Conservation (phyloP, 2,888 invertebrate species). For the Polyommatus icarus region DNA sequence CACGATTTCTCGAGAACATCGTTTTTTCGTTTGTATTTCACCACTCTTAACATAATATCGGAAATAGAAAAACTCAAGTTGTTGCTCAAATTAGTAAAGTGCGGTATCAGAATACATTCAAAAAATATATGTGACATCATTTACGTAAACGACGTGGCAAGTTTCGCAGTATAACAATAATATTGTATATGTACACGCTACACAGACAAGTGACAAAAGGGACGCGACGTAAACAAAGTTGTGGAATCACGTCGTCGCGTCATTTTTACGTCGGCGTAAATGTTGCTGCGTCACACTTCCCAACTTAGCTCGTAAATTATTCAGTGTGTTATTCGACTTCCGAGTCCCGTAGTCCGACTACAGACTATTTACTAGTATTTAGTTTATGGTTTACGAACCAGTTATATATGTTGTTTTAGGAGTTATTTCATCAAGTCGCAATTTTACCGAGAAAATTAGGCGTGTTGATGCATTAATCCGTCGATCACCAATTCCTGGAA, state of each 20-base stretch:
- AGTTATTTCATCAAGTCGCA: not conserved
- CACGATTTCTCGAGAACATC: too few relatives aligned
- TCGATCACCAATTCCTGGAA: too few relatives aligned
- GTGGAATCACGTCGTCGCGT: not conserved
- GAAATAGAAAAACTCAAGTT: too few relatives aligned
- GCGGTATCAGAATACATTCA: not conserved
- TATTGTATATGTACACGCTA: not conserved
- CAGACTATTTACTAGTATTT: not conserved
- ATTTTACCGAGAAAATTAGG: not conserved
- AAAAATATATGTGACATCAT: not conserved
- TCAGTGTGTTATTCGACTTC: not conserved
- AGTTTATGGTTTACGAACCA: not conserved
- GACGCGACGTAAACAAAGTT: not conserved
- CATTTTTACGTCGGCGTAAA: not conserved
- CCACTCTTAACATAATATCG: too few relatives aligned
- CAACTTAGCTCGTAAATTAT: conserved; percentile 16
- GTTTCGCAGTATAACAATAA: not conserved
- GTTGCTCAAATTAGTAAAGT: too few relatives aligned
- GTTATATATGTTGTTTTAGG: not conserved
- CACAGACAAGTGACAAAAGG: not conserved
- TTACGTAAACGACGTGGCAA: not conserved
- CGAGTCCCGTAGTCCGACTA: not conserved
- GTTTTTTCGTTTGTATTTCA: too few relatives aligned
- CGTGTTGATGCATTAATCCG: not conserved
- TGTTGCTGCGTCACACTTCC: not conserved